These are phyloP conservation scores for Phrynocephalus guinanensis DNA, from an alignment of 2,797 vertebrate species.

Conservation along the genomic window DNA sequence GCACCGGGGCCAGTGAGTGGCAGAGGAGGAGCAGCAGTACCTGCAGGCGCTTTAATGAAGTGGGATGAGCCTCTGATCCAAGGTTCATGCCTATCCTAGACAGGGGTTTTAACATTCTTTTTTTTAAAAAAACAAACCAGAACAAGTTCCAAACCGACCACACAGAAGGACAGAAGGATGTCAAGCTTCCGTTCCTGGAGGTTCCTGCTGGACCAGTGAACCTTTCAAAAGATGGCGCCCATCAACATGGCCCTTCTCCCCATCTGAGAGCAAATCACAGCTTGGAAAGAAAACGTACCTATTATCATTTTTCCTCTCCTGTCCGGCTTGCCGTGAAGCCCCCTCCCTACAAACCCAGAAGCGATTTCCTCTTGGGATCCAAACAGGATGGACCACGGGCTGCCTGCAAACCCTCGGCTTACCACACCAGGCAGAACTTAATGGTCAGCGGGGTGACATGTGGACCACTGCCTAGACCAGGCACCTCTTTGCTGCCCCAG, in stretches of 20 bases:
- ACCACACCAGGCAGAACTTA: constrained; percentile 60
- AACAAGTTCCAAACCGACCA: background rate
- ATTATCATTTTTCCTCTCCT: constrained; percentile 79
- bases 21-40: too few species aligned
- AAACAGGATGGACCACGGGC: constrained; percentile 39
- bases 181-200: constrained; percentile 48
- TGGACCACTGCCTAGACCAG: constrained; percentile 39
- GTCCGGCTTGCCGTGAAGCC: constrained; percentile 68
- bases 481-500: constrained; percentile 2
- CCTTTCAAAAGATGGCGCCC: background rate
- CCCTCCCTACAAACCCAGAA: constrained; percentile 40
- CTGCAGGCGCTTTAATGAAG: too few species aligned
- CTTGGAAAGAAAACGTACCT: constrained; percentile 44
- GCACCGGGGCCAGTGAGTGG: too few species aligned
- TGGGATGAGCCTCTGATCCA: too few species aligned
- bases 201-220: background rate
- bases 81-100: too few species aligned
- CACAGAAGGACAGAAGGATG: constrained; percentile 45
- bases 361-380: constrained; percentile 29
- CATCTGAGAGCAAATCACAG: background rate
- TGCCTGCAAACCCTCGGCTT: constrained; percentile 10
- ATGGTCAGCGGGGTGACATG: constrained; percentile 77
- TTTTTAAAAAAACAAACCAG: background rate
- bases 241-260: background rate
- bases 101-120: background rate